Base-by-base conservation (phyloP, 2,888 invertebrate species). In the Aphodius granarius region DNA sequence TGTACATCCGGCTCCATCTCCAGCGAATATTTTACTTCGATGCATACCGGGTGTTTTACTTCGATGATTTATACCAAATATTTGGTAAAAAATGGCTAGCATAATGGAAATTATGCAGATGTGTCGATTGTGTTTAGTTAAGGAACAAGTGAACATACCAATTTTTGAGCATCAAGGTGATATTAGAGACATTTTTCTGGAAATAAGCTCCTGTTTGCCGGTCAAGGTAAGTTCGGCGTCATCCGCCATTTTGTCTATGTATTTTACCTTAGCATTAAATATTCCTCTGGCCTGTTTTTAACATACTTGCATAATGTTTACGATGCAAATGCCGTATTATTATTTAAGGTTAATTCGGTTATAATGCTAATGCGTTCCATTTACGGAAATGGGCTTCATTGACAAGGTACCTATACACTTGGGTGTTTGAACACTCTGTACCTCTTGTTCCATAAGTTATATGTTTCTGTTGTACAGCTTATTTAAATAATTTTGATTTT, bases 191-290 rank as follows among this genome's bases (percentile, higher is more conserved):
- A 89, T 92, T 81, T 92, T 90, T 84, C 86, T 91, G 80, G 93
- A 93, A 89, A 92, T 93, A 88, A 90, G 91, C 78, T 88, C 92
- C 81, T 93, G 93, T 86, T 89, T 93, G 85, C 93, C 93, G 86
- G 91, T 93, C 85, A 93, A 93, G 92, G 93, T 93, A 91, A 85
- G 86, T 83, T 75, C 73, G 68, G 74, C 74, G 74, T 75, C 77
- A 63, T 66, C 71, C 76, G 76, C 76, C 76, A 76, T 76, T 71
- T 76, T 76, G 76, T 22, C 65, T 65, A 62, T 73, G 62, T 65
- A n/a, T n/a, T 65, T 65, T 18, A 6, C 43, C 9, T 43, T 43
- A 43, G 43, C 13, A 43, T 43, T 23, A 43, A 43, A 43, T n/a
- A 43, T 43, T 43, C 9, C 13, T 43, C 3, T 9, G 13, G 43